Evolutionary conservation across 2,888 invertebrate species (phyloP).

Genomic region (Xanthorhoe designata): DNA sequence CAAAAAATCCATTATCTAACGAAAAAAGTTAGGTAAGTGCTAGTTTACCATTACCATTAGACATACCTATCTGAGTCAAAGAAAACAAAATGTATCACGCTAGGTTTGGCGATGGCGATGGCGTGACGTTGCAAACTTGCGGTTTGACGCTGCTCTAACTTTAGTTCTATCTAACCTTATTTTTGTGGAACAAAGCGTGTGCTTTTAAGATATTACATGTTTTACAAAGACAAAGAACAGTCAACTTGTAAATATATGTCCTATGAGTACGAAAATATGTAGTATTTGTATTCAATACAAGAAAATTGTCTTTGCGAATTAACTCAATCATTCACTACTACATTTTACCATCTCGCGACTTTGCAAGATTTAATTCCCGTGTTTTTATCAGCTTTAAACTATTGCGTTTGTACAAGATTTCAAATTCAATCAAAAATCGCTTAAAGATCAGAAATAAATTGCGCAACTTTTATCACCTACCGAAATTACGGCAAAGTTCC

Average conservation of each 20-base stretch:
- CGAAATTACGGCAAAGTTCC: slow-evolving; percentile 59
- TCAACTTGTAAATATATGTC: too few relatives aligned
- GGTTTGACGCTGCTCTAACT: slow-evolving; percentile 51
- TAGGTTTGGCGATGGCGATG: slow-evolving; percentile 54
- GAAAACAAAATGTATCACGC: slow-evolving; percentile 56
- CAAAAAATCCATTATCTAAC: slow-evolving; percentile 26
- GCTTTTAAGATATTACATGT: slow-evolving; percentile 39
- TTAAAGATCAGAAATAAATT: neutral
- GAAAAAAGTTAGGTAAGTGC: slow-evolving; percentile 38
- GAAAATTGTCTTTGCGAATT: too few relatives aligned
- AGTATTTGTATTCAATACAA: too few relatives aligned
- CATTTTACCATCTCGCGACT: too few relatives aligned
- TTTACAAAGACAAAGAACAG: neutral
- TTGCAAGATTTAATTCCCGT: too few relatives aligned
- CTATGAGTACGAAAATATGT: too few relatives aligned
- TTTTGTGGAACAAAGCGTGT: slow-evolving; percentile 44
- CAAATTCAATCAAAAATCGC: neutral
- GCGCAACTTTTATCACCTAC: slow-evolving; percentile 11
- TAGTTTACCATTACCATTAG: slow-evolving; percentile 50
- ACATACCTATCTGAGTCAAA: slow-evolving; percentile 51
- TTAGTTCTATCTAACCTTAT: slow-evolving; percentile 47
- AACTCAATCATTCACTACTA: too few relatives aligned
- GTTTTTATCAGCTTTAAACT: neutral
- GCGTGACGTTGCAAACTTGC: slow-evolving; percentile 55
- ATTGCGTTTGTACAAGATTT: neutral